Percentiles rank a stretch among this genome's conserved stretches.
These are phyloP conservation scores for Erinaceus europaeus DNA, from an alignment of 2,113 vertebrate species.

Conservation along the genomic window DNA sequence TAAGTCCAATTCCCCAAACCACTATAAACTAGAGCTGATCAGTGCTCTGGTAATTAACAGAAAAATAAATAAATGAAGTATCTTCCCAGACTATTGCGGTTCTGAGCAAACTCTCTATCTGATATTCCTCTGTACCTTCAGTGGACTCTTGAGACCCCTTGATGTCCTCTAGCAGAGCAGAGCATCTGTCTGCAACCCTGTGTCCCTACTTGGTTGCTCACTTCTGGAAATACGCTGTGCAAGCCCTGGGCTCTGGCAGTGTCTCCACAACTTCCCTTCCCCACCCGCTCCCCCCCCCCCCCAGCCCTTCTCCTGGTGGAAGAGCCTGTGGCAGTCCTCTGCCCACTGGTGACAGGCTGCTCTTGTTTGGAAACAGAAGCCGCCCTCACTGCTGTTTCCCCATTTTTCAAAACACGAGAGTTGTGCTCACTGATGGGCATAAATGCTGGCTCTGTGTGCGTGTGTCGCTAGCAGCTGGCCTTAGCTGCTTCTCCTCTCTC, in stretches of 20 bases:
- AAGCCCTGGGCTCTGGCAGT: not conserved
- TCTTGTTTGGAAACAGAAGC: conserved; percentile 63
- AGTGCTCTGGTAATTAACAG: no score
- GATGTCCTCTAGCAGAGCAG: not conserved
- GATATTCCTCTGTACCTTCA: not conserved
- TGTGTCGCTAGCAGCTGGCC: not conserved
- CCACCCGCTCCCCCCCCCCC: no score
- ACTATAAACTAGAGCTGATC: no score
- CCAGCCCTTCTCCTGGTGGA: not conserved
- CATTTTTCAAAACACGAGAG: not conserved
- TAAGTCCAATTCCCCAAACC: no score
- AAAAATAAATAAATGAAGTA: not conserved
- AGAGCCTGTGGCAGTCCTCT: not conserved
- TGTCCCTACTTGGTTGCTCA: not conserved
- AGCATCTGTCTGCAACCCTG: not conserved
- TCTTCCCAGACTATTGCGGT: not conserved
- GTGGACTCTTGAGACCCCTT: not conserved
- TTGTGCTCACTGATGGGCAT: rapidly evolving
- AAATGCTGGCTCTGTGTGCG: not conserved
- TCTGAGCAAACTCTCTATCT: not conserved
- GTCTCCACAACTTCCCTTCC: no score
- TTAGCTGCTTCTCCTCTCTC: not conserved
- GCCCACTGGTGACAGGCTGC: not conserved
- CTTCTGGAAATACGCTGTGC: not conserved
- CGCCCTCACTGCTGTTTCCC: not conserved